Conservation (phyloP, 2,113 vertebrate species). For the Barbus barbus region DNA sequence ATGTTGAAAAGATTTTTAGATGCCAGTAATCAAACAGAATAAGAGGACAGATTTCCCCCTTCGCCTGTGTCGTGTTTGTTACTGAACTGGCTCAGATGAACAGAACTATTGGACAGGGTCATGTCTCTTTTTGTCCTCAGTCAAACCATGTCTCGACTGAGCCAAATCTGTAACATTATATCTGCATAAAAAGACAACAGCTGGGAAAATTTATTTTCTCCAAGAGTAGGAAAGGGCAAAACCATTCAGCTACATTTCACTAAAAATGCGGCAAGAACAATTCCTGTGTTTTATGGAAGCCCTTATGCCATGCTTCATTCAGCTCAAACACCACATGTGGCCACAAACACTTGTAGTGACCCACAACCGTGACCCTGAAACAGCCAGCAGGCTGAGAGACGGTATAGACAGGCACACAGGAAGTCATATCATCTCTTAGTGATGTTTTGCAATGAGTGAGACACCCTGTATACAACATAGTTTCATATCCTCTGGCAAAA, state of each 20-base stretch:
- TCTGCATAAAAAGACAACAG: neutral
- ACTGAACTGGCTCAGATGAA: conserved; percentile 10
- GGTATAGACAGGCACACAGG: conserved; percentile 15
- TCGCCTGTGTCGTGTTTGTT: neutral
- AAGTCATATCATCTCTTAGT: conserved; percentile 52
- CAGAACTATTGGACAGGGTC: conserved; percentile 14
- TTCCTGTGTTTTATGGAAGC: conserved; percentile 51
- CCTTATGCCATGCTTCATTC: conserved; percentile 58
- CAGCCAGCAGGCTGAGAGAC: conserved; percentile 57
- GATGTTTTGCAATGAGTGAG: neutral
- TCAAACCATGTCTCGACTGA: conserved; percentile 35
- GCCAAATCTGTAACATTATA: neutral
- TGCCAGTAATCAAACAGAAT: neutral
- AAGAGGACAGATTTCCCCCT: neutral
- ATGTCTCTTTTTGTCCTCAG: conserved; percentile 27
- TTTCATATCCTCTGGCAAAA: conserved; percentile 54
- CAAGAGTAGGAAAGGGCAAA: neutral
- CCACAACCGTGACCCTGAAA: conserved; percentile 62
- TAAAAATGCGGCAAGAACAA: conserved; percentile 46
- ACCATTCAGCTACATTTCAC: neutral
- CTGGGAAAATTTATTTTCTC: no score
- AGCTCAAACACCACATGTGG: conserved; percentile 64
- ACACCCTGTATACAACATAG: conserved; percentile 57
- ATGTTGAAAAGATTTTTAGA: no score
- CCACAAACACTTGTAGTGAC: conserved; percentile 66